Base-by-base conservation (phyloP, 2,888 invertebrate species). In the Macrophya alboannulata region DNA sequence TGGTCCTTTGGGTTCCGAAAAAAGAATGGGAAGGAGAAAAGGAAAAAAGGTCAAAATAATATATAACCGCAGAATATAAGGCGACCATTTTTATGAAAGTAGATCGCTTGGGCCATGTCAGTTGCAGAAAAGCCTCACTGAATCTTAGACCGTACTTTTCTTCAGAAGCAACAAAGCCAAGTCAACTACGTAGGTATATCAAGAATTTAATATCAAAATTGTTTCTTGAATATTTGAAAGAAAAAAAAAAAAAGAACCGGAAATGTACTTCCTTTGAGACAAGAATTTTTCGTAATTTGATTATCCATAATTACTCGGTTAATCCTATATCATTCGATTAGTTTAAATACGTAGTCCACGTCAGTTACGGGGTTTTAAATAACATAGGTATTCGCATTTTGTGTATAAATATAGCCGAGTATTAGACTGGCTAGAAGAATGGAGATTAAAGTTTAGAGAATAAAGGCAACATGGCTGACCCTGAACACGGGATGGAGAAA, bases 401-500 rank as follows among this genome's bases (percentile, higher is more conserved):
- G 15, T 43, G 72, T 68, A 37, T 37, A 10, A 3, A 74, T 45
- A 21, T 15, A 43, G 55, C 5, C 17, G 6, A 40, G 15, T n/a
- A 62, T 62, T 21, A 59, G 21, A 55, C 55, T 55, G 9, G 9
- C 37, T 17, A 9, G n/a, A 51, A 17, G 37, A 37, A 68, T 17
- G 37, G 21, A 31, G 81, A 81, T 62, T 62, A 81, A 25, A 62
- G 9, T 62, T 81, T 81, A 62, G 37, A 81, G 15, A 62, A 81
- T 62, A 81, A 62, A 81, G 81, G 40, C 81, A 62, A 45, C 31
- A 83, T 83, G 68, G 68, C 68, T 83, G 83, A 83, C 83, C 65
- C 71, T 71, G 83, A 68, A 83, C 37, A 83, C 37, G 31, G 68
- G 17, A 17, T 48, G 25, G 21, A 15, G 83, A 83, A 83, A 51